These are phyloP conservation scores for Eupeodes latifasciatus DNA, from an alignment of 2,888 invertebrate genomes.

Conservation along the genomic window DNA sequence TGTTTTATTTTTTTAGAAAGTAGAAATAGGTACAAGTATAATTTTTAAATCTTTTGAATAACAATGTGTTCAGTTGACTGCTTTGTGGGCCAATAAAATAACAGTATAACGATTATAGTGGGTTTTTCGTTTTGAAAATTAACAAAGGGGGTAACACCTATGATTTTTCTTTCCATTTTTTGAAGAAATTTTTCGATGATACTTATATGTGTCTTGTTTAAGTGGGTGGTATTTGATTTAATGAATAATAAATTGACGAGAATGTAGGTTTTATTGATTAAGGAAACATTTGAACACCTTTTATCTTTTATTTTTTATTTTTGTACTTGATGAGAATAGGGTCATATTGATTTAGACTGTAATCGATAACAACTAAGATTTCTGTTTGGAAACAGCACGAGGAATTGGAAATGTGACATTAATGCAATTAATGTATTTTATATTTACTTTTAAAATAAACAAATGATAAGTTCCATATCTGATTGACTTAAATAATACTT, in stretches of 20 bases:
- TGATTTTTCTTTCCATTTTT: neutral
- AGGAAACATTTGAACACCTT: conserved; percentile 65
- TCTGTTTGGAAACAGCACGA: neutral
- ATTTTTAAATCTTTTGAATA: conserved; percentile 56
- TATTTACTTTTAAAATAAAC: neutral
- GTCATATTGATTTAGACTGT: conserved; percentile 13
- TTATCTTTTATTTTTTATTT: conserved; percentile 50
- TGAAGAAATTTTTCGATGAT: conserved; percentile 33
- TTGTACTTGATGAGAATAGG: conserved; percentile 19
- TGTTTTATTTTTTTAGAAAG: conserved; percentile 62
- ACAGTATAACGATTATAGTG: conserved; percentile 34
- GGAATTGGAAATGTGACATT: neutral
- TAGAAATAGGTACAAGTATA: conserved; percentile 21
- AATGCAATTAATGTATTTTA: neutral
- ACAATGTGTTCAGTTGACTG: conserved; percentile 63
- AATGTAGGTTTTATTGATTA: conserved; percentile 55
- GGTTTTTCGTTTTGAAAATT: conserved; percentile 13
- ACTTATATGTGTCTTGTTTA: neutral
- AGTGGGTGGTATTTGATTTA: conserved; percentile 55
- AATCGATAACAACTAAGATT: conserved; percentile 22
- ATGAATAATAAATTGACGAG: conserved; percentile 51
- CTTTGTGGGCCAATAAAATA: conserved; percentile 69
- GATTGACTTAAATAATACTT: neutral
- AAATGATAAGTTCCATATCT: no score
- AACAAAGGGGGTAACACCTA: conserved; percentile 1